Evolutionary conservation across 1,140 invertebrate species (phyloP).

Genomic region (Bombus affinis): DNA sequence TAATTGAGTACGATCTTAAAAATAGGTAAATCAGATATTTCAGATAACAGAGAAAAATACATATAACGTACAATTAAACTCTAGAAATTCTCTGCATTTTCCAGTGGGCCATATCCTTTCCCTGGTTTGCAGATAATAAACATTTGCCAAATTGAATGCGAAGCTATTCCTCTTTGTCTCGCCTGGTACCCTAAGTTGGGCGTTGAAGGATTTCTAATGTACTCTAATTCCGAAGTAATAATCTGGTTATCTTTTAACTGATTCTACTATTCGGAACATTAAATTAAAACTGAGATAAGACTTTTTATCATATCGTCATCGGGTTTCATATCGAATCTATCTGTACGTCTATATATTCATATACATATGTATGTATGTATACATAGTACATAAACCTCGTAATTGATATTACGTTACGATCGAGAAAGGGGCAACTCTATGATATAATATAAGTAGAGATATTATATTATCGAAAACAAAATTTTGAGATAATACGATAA

Average conservation of each 20-base stretch:
- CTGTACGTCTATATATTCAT: too few relatives aligned
- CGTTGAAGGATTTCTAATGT: slow-evolving; percentile 73
- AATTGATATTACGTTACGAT: background rate
- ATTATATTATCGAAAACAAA: too few relatives aligned
- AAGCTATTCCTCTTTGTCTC: slow-evolving; percentile 84
- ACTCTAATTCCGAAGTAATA: slow-evolving; percentile 82
- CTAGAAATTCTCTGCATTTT: background rate
- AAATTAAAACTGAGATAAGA: background rate
- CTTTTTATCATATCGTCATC: background rate
- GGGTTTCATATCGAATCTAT: too few relatives aligned
- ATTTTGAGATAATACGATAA: too few relatives aligned
- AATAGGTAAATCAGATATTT: slow-evolving; percentile 78
- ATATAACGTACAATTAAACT: background rate
- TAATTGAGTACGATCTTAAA: slow-evolving; percentile 88
- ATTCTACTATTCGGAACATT: background rate
- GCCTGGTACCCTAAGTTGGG: slow-evolving; percentile 72
- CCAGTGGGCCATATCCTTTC: slow-evolving; percentile 75
- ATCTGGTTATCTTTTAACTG: background rate
- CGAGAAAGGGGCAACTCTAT: too few relatives aligned
- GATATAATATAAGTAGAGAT: too few relatives aligned
- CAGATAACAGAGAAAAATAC: background rate
- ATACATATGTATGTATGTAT: too few relatives aligned
- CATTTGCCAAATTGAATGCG: slow-evolving; percentile 84
- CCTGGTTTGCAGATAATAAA: slow-evolving; percentile 76
- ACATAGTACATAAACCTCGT: too few relatives aligned